phyloP scores from a whole-genome alignment of 2,888 invertebrate species.

The Papilio gigon region DNA sequence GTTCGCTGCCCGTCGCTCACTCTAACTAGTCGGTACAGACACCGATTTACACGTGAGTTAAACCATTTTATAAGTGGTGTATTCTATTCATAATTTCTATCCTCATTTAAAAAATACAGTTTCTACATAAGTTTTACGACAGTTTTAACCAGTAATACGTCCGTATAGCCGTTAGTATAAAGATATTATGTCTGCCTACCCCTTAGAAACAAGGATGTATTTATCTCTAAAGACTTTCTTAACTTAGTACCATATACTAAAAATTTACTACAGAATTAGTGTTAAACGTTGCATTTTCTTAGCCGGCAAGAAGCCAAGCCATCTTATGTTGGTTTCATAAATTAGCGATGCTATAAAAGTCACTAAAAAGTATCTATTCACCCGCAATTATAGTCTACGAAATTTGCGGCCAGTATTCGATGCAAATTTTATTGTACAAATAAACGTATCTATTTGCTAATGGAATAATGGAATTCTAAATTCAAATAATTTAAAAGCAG shows the following conservation, averaged over 20 bases:
- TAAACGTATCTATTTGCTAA: not conserved
- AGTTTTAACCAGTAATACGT: too few relatives aligned
- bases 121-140: too few relatives aligned
- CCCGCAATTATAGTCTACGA: not conserved
- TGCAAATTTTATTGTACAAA: not conserved
- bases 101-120: too few relatives aligned
- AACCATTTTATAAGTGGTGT: too few relatives aligned
- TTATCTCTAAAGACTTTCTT: not conserved
- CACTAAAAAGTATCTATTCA: not conserved
- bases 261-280: not conserved
- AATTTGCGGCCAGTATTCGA: not conserved
- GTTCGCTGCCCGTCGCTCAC: too few relatives aligned
- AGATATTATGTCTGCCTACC: slow-evolving; percentile 39
- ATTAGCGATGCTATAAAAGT: slow-evolving; percentile 15
- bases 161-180: too few relatives aligned
- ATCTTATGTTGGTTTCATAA: slow-evolving; percentile 24
- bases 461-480: too few relatives aligned
- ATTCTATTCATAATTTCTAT: too few relatives aligned
- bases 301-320: slow-evolving; percentile 29
- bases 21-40: too few relatives aligned
- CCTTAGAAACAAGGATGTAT: not conserved
- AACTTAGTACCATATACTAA: not conserved
- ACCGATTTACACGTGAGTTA: too few relatives aligned
- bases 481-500: too few relatives aligned
- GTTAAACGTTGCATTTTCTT: slow-evolving; percentile 25